These are phyloP conservation scores for Conomelus anceps DNA, from an alignment of 2,888 invertebrate species.

Conservation along the genomic window DNA sequence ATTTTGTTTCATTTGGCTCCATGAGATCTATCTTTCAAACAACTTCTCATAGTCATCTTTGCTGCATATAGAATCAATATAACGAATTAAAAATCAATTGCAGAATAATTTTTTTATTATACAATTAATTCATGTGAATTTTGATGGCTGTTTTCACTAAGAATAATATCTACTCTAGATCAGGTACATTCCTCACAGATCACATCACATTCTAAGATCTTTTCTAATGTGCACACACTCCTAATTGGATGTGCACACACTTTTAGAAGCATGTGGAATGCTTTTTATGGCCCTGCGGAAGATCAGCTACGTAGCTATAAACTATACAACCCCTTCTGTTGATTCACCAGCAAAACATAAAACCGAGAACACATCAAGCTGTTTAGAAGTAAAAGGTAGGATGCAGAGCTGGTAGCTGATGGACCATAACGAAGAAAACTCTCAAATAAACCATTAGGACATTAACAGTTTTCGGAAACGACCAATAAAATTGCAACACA, in stretches of 20 bases:
- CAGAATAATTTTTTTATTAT: too few species aligned
- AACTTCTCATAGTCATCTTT: too few species aligned
- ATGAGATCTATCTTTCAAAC: too few species aligned
- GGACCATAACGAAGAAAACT: not conserved
- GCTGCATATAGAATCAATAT: too few species aligned
- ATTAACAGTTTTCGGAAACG: not conserved
- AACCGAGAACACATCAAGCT: not conserved
- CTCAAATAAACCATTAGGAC: not conserved
- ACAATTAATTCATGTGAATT: too few species aligned
- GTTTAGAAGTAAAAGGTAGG: not conserved
- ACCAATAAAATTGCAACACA: not conserved
- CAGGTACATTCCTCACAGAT: too few species aligned
- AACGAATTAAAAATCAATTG: too few species aligned
- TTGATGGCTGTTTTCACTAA: too few species aligned
- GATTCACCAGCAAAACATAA: not conserved
- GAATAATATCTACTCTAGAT: not conserved
- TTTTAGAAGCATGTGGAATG: not conserved
- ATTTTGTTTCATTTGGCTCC: too few species aligned
- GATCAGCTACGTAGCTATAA: not conserved
- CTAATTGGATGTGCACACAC: not conserved
- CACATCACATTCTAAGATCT: too few species aligned
- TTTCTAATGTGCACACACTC: too few species aligned
- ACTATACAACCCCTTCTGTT: not conserved
- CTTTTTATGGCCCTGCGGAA: not conserved
- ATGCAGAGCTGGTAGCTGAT: not conserved